Conservation (phyloP, 2,113 vertebrate genomes). For the Sylvietta virens region DNA sequence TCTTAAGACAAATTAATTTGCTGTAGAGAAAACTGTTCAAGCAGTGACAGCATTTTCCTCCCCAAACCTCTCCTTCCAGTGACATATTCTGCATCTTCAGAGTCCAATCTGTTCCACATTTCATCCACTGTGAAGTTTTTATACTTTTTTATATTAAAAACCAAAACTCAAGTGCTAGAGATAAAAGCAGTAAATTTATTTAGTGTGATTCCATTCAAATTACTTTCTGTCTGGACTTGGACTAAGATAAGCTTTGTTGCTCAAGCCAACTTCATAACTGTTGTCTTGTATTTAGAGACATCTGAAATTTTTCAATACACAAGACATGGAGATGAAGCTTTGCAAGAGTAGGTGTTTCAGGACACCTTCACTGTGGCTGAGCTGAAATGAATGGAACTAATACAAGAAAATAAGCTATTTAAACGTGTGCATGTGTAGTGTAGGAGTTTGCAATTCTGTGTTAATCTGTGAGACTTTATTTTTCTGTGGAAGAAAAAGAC, state of each 20-base stretch:
- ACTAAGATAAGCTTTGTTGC: neutral
- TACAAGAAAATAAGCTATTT: neutral
- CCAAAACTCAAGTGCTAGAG: neutral
- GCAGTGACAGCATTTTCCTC: neutral
- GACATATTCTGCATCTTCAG: neutral
- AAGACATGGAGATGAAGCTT: neutral
- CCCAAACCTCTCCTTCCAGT: neutral
- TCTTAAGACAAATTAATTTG: neutral
- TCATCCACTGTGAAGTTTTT: neutral
- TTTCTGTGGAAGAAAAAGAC: neutral
- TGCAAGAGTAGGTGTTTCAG: neutral
- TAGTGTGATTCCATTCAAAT: neutral
- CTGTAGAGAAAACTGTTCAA: neutral
- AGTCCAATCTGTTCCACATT: neutral
- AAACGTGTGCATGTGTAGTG: neutral
- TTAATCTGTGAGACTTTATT: neutral
- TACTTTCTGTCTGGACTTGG: neutral
- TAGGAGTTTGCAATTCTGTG: neutral
- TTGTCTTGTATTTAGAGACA: fast-evolving
- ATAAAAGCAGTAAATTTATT: neutral
- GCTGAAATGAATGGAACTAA: neutral
- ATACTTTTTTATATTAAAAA: neutral
- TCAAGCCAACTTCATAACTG: neutral
- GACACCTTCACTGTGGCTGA: neutral
- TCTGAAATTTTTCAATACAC: neutral